A percentile compares a stretch with the other conserved stretches of the same genome.
These are phyloP conservation scores for Nomada ferruginata DNA, from an alignment of 2,888 invertebrate species.

Conservation along the genomic window DNA sequence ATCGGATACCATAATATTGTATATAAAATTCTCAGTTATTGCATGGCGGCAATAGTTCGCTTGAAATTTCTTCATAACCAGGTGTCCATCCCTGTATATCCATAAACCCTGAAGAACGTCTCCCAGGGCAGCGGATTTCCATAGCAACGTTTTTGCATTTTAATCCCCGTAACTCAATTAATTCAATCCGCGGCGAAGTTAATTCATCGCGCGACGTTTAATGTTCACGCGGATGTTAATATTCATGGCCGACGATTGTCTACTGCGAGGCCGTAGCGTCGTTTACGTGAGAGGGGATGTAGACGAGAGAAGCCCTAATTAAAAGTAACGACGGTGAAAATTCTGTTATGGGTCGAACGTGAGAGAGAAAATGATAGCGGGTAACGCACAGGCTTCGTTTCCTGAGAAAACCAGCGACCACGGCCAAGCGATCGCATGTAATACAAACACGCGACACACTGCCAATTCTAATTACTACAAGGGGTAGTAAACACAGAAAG, in stretches of 20 bases:
- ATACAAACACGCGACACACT: neutral
- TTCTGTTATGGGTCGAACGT: slow-evolving; percentile 5
- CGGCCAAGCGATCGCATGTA: neutral
- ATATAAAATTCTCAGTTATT: too few species aligned
- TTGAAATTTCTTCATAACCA: neutral
- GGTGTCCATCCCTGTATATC: neutral
- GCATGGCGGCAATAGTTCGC: too few species aligned
- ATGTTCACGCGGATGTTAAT: slow-evolving; percentile 42
- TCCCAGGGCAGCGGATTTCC: slow-evolving; percentile 4
- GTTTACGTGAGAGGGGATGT: slow-evolving; percentile 7
- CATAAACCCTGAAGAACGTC: neutral
- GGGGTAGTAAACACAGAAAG: too few species aligned
- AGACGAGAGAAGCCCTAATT: slow-evolving; percentile 21
- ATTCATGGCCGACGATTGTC: slow-evolving; percentile 45
- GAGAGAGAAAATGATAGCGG: neutral
- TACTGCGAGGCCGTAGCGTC: slow-evolving; percentile 2
- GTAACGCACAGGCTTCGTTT: neutral
- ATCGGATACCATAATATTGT: too few species aligned
- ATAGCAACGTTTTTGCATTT: slow-evolving; percentile 43
- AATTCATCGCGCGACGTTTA: slow-evolving; percentile 44
- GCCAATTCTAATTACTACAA: neutral
- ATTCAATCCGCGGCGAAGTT: slow-evolving; percentile 48
- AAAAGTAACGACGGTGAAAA: slow-evolving; percentile 45
- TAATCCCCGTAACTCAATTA: slow-evolving; percentile 50
- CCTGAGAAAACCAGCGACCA: neutral